Percentiles rank a stretch among this genome's conserved stretches.
Conservation (phyloP, 2,888 invertebrate genomes). For the Lordiphosa fenestrarum region DNA sequence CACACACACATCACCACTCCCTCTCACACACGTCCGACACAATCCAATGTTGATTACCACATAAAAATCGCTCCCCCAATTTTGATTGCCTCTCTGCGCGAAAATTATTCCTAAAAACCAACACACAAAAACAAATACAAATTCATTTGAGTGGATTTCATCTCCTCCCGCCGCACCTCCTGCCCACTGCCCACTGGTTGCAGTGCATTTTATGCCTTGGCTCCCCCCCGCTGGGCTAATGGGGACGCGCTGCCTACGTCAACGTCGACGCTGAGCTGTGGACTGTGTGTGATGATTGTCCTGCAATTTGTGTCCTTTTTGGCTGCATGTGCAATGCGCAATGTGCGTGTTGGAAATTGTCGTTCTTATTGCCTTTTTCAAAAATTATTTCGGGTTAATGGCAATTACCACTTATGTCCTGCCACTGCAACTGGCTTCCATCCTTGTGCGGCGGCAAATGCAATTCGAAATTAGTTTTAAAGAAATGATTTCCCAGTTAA, state of each 20-base stretch:
- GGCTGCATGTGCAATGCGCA: conserved; percentile 23
- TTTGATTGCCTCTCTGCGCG: conserved; percentile 63
- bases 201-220: conserved; percentile 67
- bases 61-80: conserved; percentile 60
- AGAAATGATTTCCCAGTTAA: conserved; percentile 66
- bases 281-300: conserved; percentile 49
- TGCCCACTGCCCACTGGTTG: neutral
- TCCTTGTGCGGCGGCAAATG: conserved; percentile 25
- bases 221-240: conserved; percentile 31
- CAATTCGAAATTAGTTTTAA: conserved; percentile 66
- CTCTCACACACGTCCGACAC: conserved; percentile 63
- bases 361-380: conserved; percentile 73
- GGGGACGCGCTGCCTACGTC: conserved; percentile 23
- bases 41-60: conserved; percentile 72
- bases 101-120: conserved; percentile 71
- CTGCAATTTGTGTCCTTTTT: conserved; percentile 58
- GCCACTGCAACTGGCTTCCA: conserved; percentile 12
- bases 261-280: conserved; percentile 7
- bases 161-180: neutral
- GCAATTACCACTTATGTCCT: conserved; percentile 69
- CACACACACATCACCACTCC: conserved; percentile 40
- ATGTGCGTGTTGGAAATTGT: conserved; percentile 52
- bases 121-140: conserved; percentile 60
- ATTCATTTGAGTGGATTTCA: conserved; percentile 73
- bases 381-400: conserved; percentile 75